Evolutionary conservation across 2,888 invertebrate species (phyloP), one percentile per base, ranked within the genome.

Genomic region (Drosophila nr. medialis): DNA sequence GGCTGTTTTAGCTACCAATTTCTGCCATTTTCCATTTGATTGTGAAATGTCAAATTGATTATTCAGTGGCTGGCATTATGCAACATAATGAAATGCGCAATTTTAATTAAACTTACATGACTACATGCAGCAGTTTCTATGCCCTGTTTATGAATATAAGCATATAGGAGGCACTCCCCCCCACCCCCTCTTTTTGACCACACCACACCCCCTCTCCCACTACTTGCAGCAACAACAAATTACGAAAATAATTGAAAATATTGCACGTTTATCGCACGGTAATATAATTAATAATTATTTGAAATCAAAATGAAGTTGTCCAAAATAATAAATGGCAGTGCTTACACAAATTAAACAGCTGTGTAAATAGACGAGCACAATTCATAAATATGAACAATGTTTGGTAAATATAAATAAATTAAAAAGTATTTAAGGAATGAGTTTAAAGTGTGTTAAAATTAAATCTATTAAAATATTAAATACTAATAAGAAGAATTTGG

Each of bases 101-200:
- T 74, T 84, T 73, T 88, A 86, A 88, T 88, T 84, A 88, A 84
- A 84, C 86, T 88, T 83, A 65, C 86, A 83, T 86, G 66, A 49
- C 24, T 64, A 65, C 58, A 67, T 60, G 54, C 3, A 48, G 56
- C 65, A 48, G 27, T 3, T 34, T 42, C 38, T 10, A 32, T 53
- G 40, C 24, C 24, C 53, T 53, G 34, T 38, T 32, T 30, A 13
- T 38, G 45, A 15, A 45, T 15, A 15, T 8, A 34, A 55, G 27
- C 45, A 27, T 49, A 59, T 76, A 59, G 55, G 40, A 54, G 18
- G 30, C 13, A 4, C 29, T 15, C 13, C 8, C 0, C 15, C 18
- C 0, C 11, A n/a, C 2, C 5, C 11, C 4, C 36, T 2, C 27
- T 10, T n/a, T n/a, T 36, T 1, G 10, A 32, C 32, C 32, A 30